These are phyloP conservation scores for Stratiomys singularior DNA, from an alignment of 2,888 invertebrate genomes.

Conservation along the genomic window DNA sequence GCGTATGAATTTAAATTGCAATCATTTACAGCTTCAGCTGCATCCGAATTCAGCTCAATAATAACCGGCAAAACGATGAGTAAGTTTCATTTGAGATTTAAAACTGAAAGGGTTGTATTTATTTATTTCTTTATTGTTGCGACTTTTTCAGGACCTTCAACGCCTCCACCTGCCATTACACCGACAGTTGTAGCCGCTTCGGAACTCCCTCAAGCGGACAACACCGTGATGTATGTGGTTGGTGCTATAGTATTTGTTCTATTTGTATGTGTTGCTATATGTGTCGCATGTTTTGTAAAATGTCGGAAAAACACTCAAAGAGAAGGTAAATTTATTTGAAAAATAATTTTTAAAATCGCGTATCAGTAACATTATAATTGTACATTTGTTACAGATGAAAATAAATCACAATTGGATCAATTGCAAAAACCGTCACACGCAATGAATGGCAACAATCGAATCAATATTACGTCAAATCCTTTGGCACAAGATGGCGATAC, in stretches of 20 bases:
- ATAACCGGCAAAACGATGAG: slow-evolving; percentile 74
- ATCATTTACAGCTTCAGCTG: slow-evolving; percentile 85
- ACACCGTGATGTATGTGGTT: slow-evolving; percentile 62
- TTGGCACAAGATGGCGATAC: slow-evolving; percentile 64
- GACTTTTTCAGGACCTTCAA: slow-evolving; percentile 57
- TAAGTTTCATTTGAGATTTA: slow-evolving; percentile 57
- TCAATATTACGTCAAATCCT: slow-evolving; percentile 66
- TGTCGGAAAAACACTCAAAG: slow-evolving; percentile 59
- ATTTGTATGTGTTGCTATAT: slow-evolving; percentile 59
- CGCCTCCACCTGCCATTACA: slow-evolving; percentile 57
- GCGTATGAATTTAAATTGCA: slow-evolving; percentile 92
- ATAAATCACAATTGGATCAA: slow-evolving; percentile 64
- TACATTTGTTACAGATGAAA: slow-evolving; percentile 60
- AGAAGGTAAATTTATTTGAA: slow-evolving; percentile 59
- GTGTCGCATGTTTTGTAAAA: slow-evolving; percentile 61
- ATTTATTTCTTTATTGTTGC: slow-evolving; percentile 17
- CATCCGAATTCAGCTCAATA: slow-evolving; percentile 85
- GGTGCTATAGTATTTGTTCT: slow-evolving; percentile 63
- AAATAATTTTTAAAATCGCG: no score
- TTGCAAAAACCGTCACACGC: slow-evolving; percentile 60
- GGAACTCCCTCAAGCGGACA: slow-evolving; percentile 56
- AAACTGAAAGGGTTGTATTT: not conserved
- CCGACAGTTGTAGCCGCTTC: slow-evolving; percentile 58
- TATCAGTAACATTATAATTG: not conserved
- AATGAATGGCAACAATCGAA: slow-evolving; percentile 63